phyloP scores from a whole-genome alignment of 2,797 vertebrate species.

The Eulemur albifrons region DNA sequence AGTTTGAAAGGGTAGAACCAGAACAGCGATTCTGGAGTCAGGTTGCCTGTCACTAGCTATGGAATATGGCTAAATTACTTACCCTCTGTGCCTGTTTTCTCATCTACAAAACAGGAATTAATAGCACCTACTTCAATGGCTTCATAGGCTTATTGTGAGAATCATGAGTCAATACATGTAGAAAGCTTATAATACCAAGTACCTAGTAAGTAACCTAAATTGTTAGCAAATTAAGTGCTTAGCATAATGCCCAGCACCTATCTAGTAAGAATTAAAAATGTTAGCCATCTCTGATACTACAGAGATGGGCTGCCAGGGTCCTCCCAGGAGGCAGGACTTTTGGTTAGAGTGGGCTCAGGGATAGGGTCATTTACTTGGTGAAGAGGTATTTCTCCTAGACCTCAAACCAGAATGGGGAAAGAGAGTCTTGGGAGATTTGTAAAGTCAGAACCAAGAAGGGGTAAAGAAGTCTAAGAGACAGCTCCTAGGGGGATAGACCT shows the following conservation, averaged over 20 bases:
- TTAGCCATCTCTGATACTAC: neutral
- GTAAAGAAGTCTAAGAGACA: slow-evolving; percentile 24
- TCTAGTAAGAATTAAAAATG: neutral
- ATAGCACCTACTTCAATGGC: neutral
- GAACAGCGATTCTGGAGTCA: neutral
- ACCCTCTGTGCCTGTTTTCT: neutral
- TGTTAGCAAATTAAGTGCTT: slow-evolving; percentile 14
- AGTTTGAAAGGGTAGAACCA: neutral
- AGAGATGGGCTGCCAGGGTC: neutral
- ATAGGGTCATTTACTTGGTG: neutral
- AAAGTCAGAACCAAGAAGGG: neutral
- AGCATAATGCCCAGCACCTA: neutral
- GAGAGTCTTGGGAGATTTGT: neutral
- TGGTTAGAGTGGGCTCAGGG: neutral
- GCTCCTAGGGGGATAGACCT: neutral
- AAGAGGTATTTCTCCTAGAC: neutral
- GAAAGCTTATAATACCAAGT: neutral
- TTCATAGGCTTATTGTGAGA: neutral
- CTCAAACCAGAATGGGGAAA: neutral
- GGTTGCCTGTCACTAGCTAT: neutral
- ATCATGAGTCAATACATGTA: neutral
- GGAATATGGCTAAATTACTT: neutral
- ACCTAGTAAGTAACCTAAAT: neutral
- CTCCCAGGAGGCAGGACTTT: neutral
- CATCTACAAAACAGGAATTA: slow-evolving; percentile 23